Evolutionary conservation across 1,140 invertebrate species (phyloP).

Genomic region (Leptinotarsa texana): DNA sequence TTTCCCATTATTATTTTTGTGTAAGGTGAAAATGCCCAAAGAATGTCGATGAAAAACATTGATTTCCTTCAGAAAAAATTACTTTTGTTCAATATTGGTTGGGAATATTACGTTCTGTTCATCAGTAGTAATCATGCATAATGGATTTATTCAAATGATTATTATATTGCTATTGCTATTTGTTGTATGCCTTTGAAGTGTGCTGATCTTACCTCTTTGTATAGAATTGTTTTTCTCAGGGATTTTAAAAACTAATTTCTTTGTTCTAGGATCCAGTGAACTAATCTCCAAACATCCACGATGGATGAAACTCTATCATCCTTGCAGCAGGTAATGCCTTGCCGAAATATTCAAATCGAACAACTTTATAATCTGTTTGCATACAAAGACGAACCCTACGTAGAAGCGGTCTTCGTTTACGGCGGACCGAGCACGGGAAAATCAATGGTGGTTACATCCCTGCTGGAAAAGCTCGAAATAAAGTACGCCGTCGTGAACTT

Average conservation of each 20-base stretch:
- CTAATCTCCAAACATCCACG: neutral
- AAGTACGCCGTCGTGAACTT: conserved; percentile 76
- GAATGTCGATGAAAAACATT: too few species aligned
- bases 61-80: too few species aligned
- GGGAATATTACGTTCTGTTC: too few species aligned
- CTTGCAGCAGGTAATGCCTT: conserved; percentile 55
- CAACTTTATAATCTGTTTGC: conserved; percentile 65
- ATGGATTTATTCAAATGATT: too few species aligned
- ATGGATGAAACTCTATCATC: conserved; percentile 18
- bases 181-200: too few species aligned
- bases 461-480: conserved; percentile 64
- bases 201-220: neutral
- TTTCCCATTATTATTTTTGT: neutral
- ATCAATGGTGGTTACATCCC: conserved; percentile 65
- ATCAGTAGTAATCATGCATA: too few species aligned
- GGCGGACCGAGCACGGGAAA: conserved; percentile 84
- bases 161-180: too few species aligned
- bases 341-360: conserved; percentile 64
- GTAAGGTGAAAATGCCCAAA: too few species aligned
- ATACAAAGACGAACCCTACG: conserved; percentile 62
- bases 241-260: neutral
- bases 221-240: neutral
- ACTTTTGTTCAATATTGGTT: too few species aligned
- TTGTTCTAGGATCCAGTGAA: conserved; percentile 13
- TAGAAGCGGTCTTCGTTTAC: conserved; percentile 71